phyloP scores from a whole-genome alignment of 2,888 invertebrate species.

The Trimorus sp. region DNA sequence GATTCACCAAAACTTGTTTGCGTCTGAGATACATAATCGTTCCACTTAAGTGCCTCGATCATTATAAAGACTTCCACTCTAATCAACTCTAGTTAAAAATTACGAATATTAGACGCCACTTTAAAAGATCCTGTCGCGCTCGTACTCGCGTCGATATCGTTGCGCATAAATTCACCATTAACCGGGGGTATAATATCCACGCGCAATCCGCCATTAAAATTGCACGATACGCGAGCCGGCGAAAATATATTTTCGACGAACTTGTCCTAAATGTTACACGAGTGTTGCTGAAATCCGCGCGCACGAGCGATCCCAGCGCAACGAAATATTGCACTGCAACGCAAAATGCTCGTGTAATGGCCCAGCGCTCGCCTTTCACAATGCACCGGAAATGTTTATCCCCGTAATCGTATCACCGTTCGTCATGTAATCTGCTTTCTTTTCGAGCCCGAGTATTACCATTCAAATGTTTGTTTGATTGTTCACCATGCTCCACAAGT shows the following conservation, averaged over 20 bases:
- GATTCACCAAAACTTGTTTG: no score
- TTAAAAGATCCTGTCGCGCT: constrained; percentile 8
- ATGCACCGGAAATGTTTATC: constrained; percentile 47
- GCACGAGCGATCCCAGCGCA: constrained; percentile 41
- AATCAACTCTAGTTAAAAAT: no score
- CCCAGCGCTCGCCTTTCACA: constrained; percentile 32
- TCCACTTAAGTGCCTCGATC: not conserved
- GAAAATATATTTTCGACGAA: constrained; percentile 51
- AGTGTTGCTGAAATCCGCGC: constrained; percentile 51
- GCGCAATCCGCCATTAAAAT: constrained; percentile 47
- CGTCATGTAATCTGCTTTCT: constrained; percentile 56
- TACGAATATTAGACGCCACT: constrained; percentile 35
- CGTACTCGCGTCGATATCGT: constrained; percentile 18
- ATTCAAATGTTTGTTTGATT: constrained; percentile 23
- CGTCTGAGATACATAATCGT: no score
- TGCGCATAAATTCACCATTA: constrained; percentile 44
- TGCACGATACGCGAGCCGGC: constrained; percentile 20
- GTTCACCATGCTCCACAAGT: not conserved
- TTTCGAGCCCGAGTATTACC: constrained; percentile 38
- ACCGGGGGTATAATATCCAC: constrained; percentile 28
- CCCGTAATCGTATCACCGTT: constrained; percentile 54
- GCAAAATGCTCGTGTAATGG: constrained; percentile 41
- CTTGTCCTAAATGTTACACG: constrained; percentile 56
- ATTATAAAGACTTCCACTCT: not conserved
- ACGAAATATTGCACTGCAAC: constrained; percentile 51